A percentile compares a stretch with the other conserved stretches of the same genome.
These are phyloP conservation scores for Lasioglossum villosulum DNA, from an alignment of 2,888 invertebrate genomes.

Conservation along the genomic window DNA sequence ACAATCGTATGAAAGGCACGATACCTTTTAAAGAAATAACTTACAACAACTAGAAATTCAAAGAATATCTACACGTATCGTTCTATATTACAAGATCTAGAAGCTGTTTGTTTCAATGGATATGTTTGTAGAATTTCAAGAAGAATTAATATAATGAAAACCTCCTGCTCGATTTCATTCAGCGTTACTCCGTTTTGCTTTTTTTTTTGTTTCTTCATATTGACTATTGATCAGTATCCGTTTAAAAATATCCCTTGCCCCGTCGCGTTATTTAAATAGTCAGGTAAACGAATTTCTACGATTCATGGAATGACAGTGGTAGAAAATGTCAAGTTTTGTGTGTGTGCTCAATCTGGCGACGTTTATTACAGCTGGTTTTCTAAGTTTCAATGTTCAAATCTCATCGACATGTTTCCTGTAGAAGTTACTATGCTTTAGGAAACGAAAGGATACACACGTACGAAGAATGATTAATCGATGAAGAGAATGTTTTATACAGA, in stretches of 20 bases:
- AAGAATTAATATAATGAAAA: constrained; percentile 12
- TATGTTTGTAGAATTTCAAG: constrained; percentile 2
- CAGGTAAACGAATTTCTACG: constrained; percentile 1
- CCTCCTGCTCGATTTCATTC: not conserved
- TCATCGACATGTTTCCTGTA: not conserved
- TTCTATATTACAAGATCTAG: not conserved
- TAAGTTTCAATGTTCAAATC: constrained; percentile 11
- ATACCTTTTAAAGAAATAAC: constrained; percentile 39
- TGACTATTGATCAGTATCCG: constrained; percentile 18
- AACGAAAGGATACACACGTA: not conserved
- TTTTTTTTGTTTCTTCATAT: constrained; percentile 9
- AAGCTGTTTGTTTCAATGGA: constrained; percentile 16
- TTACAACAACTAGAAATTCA: not conserved
- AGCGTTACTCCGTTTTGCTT: constrained; percentile 7
- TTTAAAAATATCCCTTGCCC: constrained; percentile 32
- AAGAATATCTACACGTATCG: constrained; percentile 11
- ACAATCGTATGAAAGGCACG: constrained; percentile 43
- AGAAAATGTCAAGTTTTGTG: constrained; percentile 32
- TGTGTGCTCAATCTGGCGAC: constrained; percentile 63
- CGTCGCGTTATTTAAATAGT: constrained; percentile 1
- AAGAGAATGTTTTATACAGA: not conserved
- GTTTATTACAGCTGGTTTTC: constrained; percentile 11
- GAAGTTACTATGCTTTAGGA: not conserved
- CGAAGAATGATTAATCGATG: not conserved
- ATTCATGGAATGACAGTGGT: constrained; percentile 22